Conservation (phyloP, 1,140 invertebrate species). For the Drosophila malerkotliana region DNA sequence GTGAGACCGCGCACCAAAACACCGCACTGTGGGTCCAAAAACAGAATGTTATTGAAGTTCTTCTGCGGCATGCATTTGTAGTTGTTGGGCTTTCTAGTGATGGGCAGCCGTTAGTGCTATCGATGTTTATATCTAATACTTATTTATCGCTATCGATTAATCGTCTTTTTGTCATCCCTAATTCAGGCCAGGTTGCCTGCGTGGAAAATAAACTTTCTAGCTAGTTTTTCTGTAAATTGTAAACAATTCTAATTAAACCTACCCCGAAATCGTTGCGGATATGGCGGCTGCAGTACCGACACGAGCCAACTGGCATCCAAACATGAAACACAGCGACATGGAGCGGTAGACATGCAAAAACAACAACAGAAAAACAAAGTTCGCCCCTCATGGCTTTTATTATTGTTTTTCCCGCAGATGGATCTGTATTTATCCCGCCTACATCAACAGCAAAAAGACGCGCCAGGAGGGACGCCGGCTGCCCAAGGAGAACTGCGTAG, state of each 20-base stretch:
- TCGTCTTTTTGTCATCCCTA: conserved; percentile 32
- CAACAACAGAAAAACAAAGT: conserved; percentile 39
- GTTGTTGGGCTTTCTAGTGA: conserved; percentile 4
- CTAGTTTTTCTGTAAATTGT: conserved; percentile 5
- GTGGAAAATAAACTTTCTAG: conserved; percentile 63
- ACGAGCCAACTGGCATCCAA: conserved; percentile 85
- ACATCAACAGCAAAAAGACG: conserved; percentile 97
- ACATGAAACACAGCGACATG: conserved; percentile 88
- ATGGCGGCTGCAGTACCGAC: conserved; percentile 83
- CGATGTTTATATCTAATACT: background rate
- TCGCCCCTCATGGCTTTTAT: conserved; percentile 42
- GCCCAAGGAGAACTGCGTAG: conserved; percentile 93
- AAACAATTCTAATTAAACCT: conserved; percentile 3
- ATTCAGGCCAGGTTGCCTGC: conserved; percentile 60
- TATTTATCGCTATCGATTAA: conserved; percentile 7
- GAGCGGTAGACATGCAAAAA: conserved; percentile 81
- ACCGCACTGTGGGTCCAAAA: conserved; percentile 37
- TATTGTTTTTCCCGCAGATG: conserved; percentile 87
- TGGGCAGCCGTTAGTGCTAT: background rate
- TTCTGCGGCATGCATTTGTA: conserved; percentile 12
- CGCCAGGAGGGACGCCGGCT: conserved; percentile 93
- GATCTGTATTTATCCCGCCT: conserved; percentile 98
- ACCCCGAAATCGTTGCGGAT: conserved; percentile 7
- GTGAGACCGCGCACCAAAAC: conserved; percentile 14
- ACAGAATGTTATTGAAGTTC: conserved; percentile 39